phyloP scores from a whole-genome alignment of 2,113 vertebrate genomes.

The Collichthys lucidus region DNA sequence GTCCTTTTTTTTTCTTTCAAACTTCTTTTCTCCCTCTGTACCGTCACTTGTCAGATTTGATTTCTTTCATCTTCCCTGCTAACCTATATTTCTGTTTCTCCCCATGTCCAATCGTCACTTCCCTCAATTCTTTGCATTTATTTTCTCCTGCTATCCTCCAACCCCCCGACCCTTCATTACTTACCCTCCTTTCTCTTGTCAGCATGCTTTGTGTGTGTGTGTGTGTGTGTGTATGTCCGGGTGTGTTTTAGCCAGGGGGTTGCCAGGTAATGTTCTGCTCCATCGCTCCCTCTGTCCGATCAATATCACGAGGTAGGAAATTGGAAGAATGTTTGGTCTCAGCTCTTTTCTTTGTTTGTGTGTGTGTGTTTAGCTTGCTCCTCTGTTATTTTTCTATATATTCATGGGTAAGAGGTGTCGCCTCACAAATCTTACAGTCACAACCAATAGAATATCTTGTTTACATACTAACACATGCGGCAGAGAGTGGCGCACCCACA shows the following conservation, averaged over 20 bases:
- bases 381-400: neutral
- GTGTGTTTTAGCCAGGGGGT: slow-evolving; percentile 27
- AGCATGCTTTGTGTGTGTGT: neutral
- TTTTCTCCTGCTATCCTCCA: neutral
- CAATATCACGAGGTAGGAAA: slow-evolving; percentile 74
- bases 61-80: slow-evolving; percentile 59
- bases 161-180: neutral
- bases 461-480: slow-evolving; percentile 14
- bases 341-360: slow-evolving; percentile 46
- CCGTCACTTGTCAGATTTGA: slow-evolving; percentile 69
- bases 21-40: slow-evolving; percentile 19
- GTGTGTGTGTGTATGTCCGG: slow-evolving; percentile 17
- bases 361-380: slow-evolving; percentile 14
- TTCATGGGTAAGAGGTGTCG: neutral
- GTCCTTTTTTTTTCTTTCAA: slow-evolving; percentile 37
- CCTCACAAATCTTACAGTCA: slow-evolving; percentile 33
- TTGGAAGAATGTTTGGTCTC: slow-evolving; percentile 66
- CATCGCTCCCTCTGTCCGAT: slow-evolving; percentile 70
- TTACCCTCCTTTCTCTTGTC: slow-evolving; percentile 14
- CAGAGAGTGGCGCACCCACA: slow-evolving; percentile 18
- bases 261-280: slow-evolving; percentile 70
- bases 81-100: slow-evolving; percentile 49
- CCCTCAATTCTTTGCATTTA: slow-evolving; percentile 37
- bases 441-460: slow-evolving; percentile 33
- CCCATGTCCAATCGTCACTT: slow-evolving; percentile 28